A percentile compares a stretch with the other conserved stretches of the same genome.
Conservation (phyloP, 2,113 vertebrate genomes). For the Kryptolebias marmoratus region DNA sequence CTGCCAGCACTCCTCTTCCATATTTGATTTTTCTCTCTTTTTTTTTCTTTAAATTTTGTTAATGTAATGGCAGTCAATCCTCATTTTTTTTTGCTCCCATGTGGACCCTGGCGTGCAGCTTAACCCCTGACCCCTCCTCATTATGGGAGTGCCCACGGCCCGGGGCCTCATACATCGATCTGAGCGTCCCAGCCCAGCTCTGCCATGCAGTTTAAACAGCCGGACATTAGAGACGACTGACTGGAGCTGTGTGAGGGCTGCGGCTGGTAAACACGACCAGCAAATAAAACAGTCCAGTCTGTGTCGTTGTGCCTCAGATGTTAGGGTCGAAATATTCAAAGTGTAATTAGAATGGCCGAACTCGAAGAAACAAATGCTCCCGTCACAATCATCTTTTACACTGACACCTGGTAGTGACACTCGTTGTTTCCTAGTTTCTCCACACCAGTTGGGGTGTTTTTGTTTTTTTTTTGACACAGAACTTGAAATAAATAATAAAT, state of each 20-base stretch:
- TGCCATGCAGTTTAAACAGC: slow-evolving; percentile 49
- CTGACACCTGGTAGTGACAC: no score
- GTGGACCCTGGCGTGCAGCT: not conserved
- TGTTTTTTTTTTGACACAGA: no score
- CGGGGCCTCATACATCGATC: slow-evolving; percentile 55
- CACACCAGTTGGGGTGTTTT: no score
- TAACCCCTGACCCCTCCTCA: slow-evolving; percentile 57
- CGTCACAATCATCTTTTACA: no score
- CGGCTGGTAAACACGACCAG: not conserved
- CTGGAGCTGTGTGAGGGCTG: no score
- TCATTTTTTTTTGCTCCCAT: slow-evolving; percentile 19
- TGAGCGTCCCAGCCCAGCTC: slow-evolving; percentile 16
- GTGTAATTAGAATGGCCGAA: no score
- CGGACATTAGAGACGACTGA: not conserved
- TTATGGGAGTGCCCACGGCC: slow-evolving; percentile 33
- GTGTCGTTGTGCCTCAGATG: not conserved
- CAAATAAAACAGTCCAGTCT: slow-evolving; percentile 1
- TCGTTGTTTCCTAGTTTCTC: no score
- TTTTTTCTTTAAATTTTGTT: not conserved
- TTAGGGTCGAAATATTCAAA: no score
- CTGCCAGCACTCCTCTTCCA: not conserved
- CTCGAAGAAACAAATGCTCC: no score
- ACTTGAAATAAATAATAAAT: no score
- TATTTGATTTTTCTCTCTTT: not conserved
- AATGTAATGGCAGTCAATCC: slow-evolving; percentile 14